phyloP scores from a whole-genome alignment of 2,113 vertebrate species.

The Platysternon megacephalum region DNA sequence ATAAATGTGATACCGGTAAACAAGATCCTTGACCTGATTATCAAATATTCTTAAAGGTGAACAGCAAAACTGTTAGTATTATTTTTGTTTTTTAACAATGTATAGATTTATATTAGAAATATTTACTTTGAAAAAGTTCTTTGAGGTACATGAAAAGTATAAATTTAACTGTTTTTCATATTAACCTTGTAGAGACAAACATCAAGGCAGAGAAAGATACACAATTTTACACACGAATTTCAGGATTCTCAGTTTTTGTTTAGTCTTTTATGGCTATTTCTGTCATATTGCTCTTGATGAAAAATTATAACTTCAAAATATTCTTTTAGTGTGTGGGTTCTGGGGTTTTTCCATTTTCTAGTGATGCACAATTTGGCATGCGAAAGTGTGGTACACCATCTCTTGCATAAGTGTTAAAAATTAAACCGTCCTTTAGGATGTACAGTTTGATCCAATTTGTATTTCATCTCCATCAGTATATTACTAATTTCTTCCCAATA shows the following conservation, averaged over 20 bases:
- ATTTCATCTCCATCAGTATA: background rate
- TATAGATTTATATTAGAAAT: background rate
- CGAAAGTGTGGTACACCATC: background rate
- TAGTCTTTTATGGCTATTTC: background rate
- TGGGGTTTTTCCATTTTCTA: background rate
- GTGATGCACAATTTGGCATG: background rate
- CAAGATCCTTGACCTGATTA: slow-evolving; percentile 8
- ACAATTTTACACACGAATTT: background rate
- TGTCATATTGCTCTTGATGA: background rate
- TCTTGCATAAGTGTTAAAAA: background rate
- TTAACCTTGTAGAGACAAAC: slow-evolving; percentile 35
- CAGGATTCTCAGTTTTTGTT: background rate
- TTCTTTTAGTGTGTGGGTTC: background rate
- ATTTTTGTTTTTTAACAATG: slow-evolving; percentile 6
- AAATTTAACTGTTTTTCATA: slow-evolving; percentile 4
- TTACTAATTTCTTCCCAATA: background rate
- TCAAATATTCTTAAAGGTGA: slow-evolving; percentile 23
- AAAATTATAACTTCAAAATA: background rate
- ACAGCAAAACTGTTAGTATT: background rate
- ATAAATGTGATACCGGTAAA: slow-evolving; percentile 44
- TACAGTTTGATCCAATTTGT: background rate
- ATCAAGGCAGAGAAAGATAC: background rate
- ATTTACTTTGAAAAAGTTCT: background rate
- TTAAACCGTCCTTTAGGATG: background rate
- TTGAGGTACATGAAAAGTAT: background rate